Evolutionary conservation across 2,113 vertebrate genomes (phyloP), one percentile per base, ranked within the genome.

Genomic region (Falco punctatus): DNA sequence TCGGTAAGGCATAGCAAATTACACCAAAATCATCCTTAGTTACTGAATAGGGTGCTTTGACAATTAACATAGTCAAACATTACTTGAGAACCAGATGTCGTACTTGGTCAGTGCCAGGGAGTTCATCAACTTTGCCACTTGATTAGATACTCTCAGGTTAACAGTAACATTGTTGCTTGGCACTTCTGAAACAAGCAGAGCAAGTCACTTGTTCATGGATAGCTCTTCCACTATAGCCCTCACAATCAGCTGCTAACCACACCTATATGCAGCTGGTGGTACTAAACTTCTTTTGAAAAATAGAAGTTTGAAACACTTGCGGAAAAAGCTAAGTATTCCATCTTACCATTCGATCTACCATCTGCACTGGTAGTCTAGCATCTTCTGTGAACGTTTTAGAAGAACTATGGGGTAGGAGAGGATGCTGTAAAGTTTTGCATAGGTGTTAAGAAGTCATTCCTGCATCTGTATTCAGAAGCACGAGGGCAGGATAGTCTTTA

Each of bases 1-100:
- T 97, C 98, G 98, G 99, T 99, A 98, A 92, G 90, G 91, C 79
- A 69, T 5, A 2, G 61, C 71, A 71, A 51, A 54, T 72, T 52
- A 33, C 5, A 35, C 30, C 54, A 61, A 3, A 3, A 35, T 86
- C 64, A n/a, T 62, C 59, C 46, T 27, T 23, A 46, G 28, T 73
- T 70, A 57, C 57, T 69, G 16, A 48, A 5, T 20, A n/a, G 12
- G 11, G 71, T 49, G 40, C 51, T 74, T 40, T 79, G 42, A 22
- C 12, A 90, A 21, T 64, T 58, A 78, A 13, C 32, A 11, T 24
- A 27, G 32, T 30, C 23, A n/a, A 86, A 70, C 5, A 2, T 30
- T 64, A n/a, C 14, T 48, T 2, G 5, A 75, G 79, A 91, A 52
- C 18, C 15, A 64, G 17, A 40, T 23, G 9, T n/a, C 33, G 15